Evolutionary conservation across 2,113 vertebrate species (phyloP), one percentile per base, ranked within the genome.

Genomic region (Hoplias malabaricus): DNA sequence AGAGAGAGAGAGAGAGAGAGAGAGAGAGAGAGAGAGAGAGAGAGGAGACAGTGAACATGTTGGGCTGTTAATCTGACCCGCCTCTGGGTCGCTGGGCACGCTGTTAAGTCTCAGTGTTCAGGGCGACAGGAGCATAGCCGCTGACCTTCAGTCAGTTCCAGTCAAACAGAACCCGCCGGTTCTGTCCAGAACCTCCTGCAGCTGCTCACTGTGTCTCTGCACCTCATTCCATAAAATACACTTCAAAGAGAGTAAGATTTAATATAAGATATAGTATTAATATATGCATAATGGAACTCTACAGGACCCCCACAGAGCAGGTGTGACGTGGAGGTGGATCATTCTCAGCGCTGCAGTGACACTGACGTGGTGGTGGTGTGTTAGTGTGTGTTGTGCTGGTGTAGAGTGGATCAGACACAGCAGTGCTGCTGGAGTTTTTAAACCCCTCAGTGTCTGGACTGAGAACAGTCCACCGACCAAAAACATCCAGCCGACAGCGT

Each of bases 131-230:
- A 57, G 34, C 56, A 40, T 40, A 25, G 62, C 7, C 21, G 50
- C 42, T 63, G 72, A 36, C 59, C 59, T 63, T 19, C 42, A 34
- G 40, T 33, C 71, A 48, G 19, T 61, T 73, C 11, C 54, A 73
- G 13, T 29, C 59, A 19, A 8, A 12, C 59, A 62, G 29, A 62
- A 62, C 16, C 59, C 21, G 1, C 16, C 33, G 8, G 31, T 1
- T n/a, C n/a, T 16, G 27, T 36, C 34, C 29, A 48, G 43, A n/a
- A 48, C 57, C 21, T 50, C 7, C 12, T 14, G 59, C 6, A 62
- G 56, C 27, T 33, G 27, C 27, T 40, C 6, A 19, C 4, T 59
- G 4, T 23, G 25, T 11, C n/a, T 61, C 0, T 61, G 0, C 27
- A 16, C 31, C 2, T 6, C 4, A 25, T 57, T 2, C 11, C 25